phyloP scores from a whole-genome alignment of 2,113 vertebrate species.

The Dicerorhinus sumatrensis region DNA sequence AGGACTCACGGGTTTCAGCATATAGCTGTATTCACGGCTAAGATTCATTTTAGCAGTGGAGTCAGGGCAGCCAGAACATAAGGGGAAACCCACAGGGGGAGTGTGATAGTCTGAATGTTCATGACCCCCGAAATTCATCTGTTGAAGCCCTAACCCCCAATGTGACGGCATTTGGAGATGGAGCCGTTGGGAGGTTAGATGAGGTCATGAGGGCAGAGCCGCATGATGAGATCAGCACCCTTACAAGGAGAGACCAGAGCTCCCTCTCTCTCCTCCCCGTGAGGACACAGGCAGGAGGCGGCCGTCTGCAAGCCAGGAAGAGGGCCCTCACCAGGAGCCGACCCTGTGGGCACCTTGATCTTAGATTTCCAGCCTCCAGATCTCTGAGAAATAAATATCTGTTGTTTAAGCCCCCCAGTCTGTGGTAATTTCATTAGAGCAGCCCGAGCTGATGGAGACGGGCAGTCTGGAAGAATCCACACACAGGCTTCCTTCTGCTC shows the following conservation, averaged over 20 bases:
- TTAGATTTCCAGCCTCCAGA: neutral
- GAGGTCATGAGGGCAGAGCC: no score
- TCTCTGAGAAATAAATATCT: neutral
- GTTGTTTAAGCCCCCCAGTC: neutral
- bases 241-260: neutral
- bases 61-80: neutral
- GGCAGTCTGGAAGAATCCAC: neutral
- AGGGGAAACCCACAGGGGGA: neutral
- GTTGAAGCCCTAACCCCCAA: neutral
- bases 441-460: neutral
- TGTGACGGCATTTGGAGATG: neutral
- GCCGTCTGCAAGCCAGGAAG: neutral
- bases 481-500: neutral
- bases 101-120: neutral
- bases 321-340: neutral
- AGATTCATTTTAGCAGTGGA: rapidly evolving
- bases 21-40: rapidly evolving
- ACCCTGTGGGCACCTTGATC: neutral
- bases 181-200: neutral
- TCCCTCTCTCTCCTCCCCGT: neutral
- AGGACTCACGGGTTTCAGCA: neutral
- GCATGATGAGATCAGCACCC: neutral
- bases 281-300: neutral
- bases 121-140: no score
- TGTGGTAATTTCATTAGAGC: neutral